Evolutionary conservation across 1,140 invertebrate genomes (phyloP).

Genomic region (Lordiphosa stackelbergi): DNA sequence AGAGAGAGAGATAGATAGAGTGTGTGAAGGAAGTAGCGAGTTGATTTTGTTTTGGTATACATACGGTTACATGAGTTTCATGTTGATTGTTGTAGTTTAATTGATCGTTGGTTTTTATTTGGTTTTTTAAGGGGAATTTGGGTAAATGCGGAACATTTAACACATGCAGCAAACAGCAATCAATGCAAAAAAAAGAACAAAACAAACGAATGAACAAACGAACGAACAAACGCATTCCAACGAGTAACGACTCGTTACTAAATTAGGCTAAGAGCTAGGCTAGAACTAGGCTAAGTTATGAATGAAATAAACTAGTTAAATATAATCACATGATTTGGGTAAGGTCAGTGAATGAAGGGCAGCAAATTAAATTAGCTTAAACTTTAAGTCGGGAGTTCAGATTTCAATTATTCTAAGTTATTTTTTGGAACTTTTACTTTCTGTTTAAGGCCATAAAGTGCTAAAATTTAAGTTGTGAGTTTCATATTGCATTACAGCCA

Average conservation of each 20-base stretch:
- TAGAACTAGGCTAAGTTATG: constrained; percentile 27
- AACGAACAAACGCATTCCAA: constrained; percentile 43
- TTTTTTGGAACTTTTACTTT: too few species aligned
- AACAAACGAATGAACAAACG: constrained; percentile 39
- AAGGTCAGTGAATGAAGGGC: too few species aligned
- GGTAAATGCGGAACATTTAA: constrained; percentile 35
- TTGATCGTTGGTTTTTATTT: constrained; percentile 19
- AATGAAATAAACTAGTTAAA: constrained; percentile 4
- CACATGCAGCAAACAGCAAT: constrained; percentile 74
- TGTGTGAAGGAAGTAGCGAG: constrained; percentile 9
- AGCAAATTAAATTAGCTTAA: too few species aligned
- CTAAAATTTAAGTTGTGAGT: too few species aligned
- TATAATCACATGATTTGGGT: constrained; percentile 1
- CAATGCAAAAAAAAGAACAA: constrained; percentile 50
- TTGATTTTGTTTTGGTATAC: constrained; percentile 29
- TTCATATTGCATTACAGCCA: too few species aligned
- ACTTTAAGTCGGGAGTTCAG: too few species aligned
- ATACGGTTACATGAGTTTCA: constrained; percentile 4
- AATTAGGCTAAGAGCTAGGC: neutral
- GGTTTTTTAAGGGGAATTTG: constrained; percentile 24
- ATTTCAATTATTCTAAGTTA: too few species aligned
- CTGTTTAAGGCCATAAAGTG: too few species aligned
- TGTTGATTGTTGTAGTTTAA: constrained; percentile 20
- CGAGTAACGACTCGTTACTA: neutral
- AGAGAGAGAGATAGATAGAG: neutral